These are phyloP conservation scores for Lutraria lutraria DNA, from an alignment of 2,888 invertebrate genomes.

Conservation along the genomic window DNA sequence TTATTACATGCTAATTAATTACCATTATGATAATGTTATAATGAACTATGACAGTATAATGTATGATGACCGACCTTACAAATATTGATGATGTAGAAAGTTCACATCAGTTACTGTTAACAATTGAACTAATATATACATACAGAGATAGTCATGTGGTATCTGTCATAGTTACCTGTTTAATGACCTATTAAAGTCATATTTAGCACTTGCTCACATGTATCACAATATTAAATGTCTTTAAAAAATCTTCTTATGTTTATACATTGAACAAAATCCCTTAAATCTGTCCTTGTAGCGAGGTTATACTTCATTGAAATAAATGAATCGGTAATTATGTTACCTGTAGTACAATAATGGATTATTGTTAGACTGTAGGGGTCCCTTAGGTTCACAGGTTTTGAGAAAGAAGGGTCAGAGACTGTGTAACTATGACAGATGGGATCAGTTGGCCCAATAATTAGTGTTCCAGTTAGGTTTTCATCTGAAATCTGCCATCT, in stretches of 20 bases:
- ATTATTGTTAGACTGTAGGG: neutral
- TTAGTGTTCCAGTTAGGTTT: neutral
- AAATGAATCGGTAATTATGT: neutral
- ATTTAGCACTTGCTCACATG: neutral
- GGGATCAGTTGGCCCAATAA: neutral
- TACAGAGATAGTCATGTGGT: conserved; percentile 26
- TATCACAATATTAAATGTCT: neutral
- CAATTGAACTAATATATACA: neutral
- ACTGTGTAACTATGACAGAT: neutral
- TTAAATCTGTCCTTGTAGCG: neutral
- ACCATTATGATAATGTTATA: too few species aligned
- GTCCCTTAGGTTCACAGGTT: neutral
- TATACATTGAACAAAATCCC: neutral
- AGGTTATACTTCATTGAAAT: neutral
- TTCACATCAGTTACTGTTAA: neutral
- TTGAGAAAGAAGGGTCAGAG: neutral
- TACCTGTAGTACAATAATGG: neutral
- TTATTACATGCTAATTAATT: too few species aligned
- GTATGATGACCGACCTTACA: neutral
- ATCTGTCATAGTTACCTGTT: conserved; percentile 20
- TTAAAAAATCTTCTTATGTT: neutral
- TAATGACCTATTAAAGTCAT: conserved; percentile 11
- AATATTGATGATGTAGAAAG: neutral
- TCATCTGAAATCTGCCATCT: neutral
- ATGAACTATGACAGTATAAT: too few species aligned